Evolutionary conservation across 92 coral and sea anemone species (phyloP), one percentile per base, ranked within the genome.

Genomic region (Palythoa grandis): DNA sequence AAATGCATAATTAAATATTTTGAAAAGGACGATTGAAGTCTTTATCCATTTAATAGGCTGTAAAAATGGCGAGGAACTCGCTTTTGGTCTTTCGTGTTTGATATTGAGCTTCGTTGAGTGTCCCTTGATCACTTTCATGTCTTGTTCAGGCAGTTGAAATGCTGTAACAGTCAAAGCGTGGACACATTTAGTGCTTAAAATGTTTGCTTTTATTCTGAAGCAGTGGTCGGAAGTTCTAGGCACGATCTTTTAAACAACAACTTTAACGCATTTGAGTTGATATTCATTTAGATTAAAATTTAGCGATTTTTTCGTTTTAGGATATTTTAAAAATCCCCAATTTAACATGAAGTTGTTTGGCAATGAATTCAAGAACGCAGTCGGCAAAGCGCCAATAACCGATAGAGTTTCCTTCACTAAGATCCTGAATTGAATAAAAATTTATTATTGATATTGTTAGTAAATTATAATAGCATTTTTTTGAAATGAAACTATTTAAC

Each of bases 401-500:
- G 4, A 14, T 22, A 65, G 29, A 43, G 16, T 50, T 60, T 61
- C 74, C 20, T n/a, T 74, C 7, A 66, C 74, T 50, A 43, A 63
- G 47, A 52, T 16, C 16, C 61, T 23, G 85, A 80, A 53, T 23
- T 66, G 24, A 23, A 47, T 63, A 80, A 53, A 80, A 50, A 47
- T 43, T 65, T 80, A 48, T 67, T 24, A 40, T 67, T 22, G 47
- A 80, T 47, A 50, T 48, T 80, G 40, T 80, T 66, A 65, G 47
- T 80, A 80, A 20, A 63, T 69, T 66, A 43, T 43, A 80, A 80
- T 80, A 29, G 40, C 57, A 67, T 80, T 80, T 80, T 74, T 67
- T 80, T 80, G 47, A 80, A 80, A 65, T 80, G 58, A 80, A 65
- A 80, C 85, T 80, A 66, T 80, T 80, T 80, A 60, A 66, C 75